Evolutionary conservation across 1,140 invertebrate genomes (phyloP).

Genomic region (Oscheius sp.): DNA sequence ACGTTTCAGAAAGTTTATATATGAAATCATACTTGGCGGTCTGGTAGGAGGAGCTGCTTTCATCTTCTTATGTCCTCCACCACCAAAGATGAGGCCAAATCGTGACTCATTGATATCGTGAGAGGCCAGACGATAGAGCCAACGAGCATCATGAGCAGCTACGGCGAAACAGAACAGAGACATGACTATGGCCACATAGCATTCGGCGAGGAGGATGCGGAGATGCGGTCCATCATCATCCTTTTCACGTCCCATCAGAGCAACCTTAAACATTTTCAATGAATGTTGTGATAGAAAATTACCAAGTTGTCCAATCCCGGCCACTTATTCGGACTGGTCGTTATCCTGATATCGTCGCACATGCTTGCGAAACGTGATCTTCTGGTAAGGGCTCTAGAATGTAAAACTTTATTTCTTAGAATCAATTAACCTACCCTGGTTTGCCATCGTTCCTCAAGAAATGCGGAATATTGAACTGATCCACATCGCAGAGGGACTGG

Average conservation of each 20-base stretch:
- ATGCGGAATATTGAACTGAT: slow-evolving; percentile 61
- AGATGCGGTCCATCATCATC: slow-evolving; percentile 92
- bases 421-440: neutral
- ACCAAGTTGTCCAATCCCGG: slow-evolving; percentile 80
- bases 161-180: slow-evolving; percentile 87
- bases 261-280: slow-evolving; percentile 1
- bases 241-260: slow-evolving; percentile 69
- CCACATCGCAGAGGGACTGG: slow-evolving; percentile 94
- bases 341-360: slow-evolving; percentile 64
- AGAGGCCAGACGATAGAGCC: slow-evolving; percentile 80
- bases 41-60: slow-evolving; percentile 43
- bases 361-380: slow-evolving; percentile 41
- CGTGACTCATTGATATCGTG: slow-evolving; percentile 77
- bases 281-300: neutral
- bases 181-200: slow-evolving; percentile 81
- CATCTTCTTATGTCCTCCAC: slow-evolving; percentile 82
- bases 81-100: slow-evolving; percentile 87
- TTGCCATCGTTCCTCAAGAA: neutral
- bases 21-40: slow-evolving; percentile 44
- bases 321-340: slow-evolving; percentile 71
- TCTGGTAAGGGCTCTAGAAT: slow-evolving; percentile 40
- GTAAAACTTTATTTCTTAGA: neutral
- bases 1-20: neutral
- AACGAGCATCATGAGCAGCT: slow-evolving; percentile 87
- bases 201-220: slow-evolving; percentile 84